Conservation (phyloP, 2,888 invertebrate genomes). For the Phortica okadai region DNA sequence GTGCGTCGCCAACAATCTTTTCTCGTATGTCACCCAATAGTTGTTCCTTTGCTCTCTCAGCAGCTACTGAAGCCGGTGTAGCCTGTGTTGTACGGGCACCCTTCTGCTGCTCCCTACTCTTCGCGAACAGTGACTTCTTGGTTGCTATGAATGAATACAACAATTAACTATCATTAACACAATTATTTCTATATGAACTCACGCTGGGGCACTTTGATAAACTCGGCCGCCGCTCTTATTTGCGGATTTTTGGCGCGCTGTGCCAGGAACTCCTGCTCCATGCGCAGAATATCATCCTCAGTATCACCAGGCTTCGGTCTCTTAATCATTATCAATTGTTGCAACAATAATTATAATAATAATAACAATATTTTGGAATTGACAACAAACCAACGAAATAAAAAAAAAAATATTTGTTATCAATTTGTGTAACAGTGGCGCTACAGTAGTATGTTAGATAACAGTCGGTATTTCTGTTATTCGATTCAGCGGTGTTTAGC, state of each 20-base stretch:
- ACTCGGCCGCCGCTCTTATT: slow-evolving; percentile 81
- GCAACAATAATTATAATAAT: neutral
- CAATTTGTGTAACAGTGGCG: neutral
- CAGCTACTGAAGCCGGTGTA: neutral
- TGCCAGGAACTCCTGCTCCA: slow-evolving; percentile 84
- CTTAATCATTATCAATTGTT: slow-evolving; percentile 58
- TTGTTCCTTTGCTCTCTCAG: neutral
- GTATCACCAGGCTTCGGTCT: slow-evolving; percentile 83
- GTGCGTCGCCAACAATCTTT: slow-evolving; percentile 44
- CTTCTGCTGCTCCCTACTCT: slow-evolving; percentile 48
- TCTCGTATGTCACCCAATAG: slow-evolving; percentile 55
- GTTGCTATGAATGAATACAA: slow-evolving; percentile 51
- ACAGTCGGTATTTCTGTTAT: too few species aligned
- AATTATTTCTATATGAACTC: slow-evolving; percentile 26
- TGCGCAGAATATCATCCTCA: slow-evolving; percentile 84
- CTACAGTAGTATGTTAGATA: too few species aligned
- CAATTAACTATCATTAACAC: neutral
- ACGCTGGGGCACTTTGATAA: slow-evolving; percentile 74
- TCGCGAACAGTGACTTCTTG: slow-evolving; percentile 72
- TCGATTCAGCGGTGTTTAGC: too few species aligned
- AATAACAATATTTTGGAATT: neutral
- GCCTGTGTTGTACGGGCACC: neutral
- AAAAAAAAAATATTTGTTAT: slow-evolving; percentile 12
- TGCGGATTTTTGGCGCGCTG: slow-evolving; percentile 79
- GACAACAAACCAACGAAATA: neutral